Conservation (phyloP, 2,797 vertebrate genomes). For the Knipowitschia caucasica region DNA sequence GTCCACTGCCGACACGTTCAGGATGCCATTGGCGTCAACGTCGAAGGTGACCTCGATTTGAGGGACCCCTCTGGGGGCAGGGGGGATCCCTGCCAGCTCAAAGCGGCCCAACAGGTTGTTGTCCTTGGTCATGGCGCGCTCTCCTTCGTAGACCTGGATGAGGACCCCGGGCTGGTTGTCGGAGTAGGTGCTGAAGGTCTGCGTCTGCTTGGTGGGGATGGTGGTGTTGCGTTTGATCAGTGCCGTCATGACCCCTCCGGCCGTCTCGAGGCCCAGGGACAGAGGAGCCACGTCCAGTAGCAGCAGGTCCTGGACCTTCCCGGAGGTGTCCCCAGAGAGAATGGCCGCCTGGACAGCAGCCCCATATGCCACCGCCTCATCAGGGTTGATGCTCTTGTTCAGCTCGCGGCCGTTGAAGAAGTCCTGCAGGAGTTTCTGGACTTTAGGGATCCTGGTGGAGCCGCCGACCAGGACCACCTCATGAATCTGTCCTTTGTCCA, state of each 20-base stretch:
- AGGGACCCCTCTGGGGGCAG: conserved; percentile 48
- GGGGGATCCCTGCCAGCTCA: conserved; percentile 47
- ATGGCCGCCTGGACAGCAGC: conserved; percentile 55
- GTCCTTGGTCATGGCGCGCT: conserved; percentile 58
- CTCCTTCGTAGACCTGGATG: conserved; percentile 57
- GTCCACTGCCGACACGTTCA: conserved; percentile 55
- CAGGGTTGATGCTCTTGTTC: conserved; percentile 55
- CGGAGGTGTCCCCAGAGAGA: conserved; percentile 44
- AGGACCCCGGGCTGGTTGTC: conserved; percentile 53
- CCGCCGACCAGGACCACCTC: conserved; percentile 46
- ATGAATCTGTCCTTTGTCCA: conserved; percentile 41
- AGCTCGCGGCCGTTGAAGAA: conserved; percentile 48
- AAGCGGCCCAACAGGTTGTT: conserved; percentile 57
- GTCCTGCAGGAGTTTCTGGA: conserved; percentile 53
- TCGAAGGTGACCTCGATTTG: conserved; percentile 57
- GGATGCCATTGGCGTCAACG: conserved; percentile 50
- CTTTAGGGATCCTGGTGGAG: conserved; percentile 50
- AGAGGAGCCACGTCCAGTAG: conserved; percentile 53
- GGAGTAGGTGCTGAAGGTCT: conserved; percentile 50
- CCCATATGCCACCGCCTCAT: conserved; percentile 52
- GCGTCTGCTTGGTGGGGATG: conserved; percentile 53
- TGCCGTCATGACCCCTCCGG: conserved; percentile 51
- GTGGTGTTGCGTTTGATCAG: conserved; percentile 60
- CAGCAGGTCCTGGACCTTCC: conserved; percentile 53
- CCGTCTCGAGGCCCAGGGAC: conserved; percentile 53